Conservation (phyloP, 2,888 invertebrate species). For the Drosophila rubida region DNA sequence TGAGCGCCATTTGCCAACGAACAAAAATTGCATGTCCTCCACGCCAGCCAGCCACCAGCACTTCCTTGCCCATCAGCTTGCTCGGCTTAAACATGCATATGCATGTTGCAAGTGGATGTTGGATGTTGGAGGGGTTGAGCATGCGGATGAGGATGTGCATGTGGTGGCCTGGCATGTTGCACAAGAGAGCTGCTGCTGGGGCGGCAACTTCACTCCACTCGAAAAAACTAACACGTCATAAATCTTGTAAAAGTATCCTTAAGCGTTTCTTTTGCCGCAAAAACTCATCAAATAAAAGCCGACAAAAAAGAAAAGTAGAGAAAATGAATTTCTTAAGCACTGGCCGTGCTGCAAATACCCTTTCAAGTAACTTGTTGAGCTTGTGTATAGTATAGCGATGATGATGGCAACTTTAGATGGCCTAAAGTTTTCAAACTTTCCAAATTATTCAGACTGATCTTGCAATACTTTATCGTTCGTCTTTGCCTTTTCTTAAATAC, state of each 20-base stretch:
- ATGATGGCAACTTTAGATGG: background rate
- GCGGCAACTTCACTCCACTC: slow-evolving; percentile 57
- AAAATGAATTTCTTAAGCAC: slow-evolving; percentile 1
- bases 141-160: slow-evolving; percentile 2
- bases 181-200: slow-evolving; percentile 16
- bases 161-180: slow-evolving; percentile 8
- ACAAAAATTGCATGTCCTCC: slow-evolving; percentile 65
- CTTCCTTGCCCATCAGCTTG: background rate
- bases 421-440: too few species aligned
- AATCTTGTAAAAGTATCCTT: slow-evolving; percentile 77
- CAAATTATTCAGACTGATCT: too few species aligned
- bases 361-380: slow-evolving; percentile 4
- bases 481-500: background rate
- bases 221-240: slow-evolving; percentile 69
- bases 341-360: slow-evolving; percentile 20
- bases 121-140: slow-evolving; percentile 6
- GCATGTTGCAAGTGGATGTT: slow-evolving; percentile 42
- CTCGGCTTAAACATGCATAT: slow-evolving; percentile 65
- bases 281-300: slow-evolving; percentile 49
- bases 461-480: background rate
- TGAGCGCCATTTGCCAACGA: slow-evolving; percentile 73
- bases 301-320: slow-evolving; percentile 6
- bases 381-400: background rate
- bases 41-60: too few species aligned
- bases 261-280: slow-evolving; percentile 60